These are phyloP conservation scores for Poecilus cupreus DNA, from an alignment of 2,888 invertebrate species.

Conservation along the genomic window DNA sequence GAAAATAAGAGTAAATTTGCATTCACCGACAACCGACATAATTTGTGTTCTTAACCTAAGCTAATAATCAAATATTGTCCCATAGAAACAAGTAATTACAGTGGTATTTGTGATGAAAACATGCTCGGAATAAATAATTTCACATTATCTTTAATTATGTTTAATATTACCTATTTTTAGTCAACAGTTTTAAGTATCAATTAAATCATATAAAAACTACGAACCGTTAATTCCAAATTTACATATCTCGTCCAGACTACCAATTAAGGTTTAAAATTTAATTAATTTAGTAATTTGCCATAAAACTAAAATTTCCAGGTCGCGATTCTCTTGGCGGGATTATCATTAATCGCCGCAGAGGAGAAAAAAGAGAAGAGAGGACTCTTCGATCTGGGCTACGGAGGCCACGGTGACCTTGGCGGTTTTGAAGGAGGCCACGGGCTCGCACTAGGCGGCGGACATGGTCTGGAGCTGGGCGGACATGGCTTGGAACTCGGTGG, in stretches of 20 bases:
- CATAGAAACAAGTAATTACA: too few species aligned
- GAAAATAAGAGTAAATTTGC: neutral
- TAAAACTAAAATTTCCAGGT: conserved; percentile 19
- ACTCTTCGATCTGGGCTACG: conserved; percentile 66
- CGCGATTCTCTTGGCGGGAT: conserved; percentile 42
- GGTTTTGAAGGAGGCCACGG: conserved; percentile 61
- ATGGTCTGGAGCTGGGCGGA: conserved; percentile 62
- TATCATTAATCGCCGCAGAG: conserved; percentile 44
- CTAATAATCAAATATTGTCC: neutral
- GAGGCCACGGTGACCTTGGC: conserved; percentile 59
- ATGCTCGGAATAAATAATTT: too few species aligned
- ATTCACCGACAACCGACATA: neutral
- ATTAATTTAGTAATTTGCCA: neutral
- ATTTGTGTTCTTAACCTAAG: neutral
- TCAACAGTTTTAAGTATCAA: too few species aligned
- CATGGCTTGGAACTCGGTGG: conserved; percentile 52
- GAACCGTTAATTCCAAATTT: neutral
- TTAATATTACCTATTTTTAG: too few species aligned
- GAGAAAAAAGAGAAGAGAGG: conserved; percentile 66
- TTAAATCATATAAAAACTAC: too few species aligned
- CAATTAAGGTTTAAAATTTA: too few species aligned
- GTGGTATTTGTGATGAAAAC: too few species aligned
- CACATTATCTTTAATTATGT: too few species aligned
- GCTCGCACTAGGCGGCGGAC: conserved; percentile 63
- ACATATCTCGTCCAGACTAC: neutral